Conservation (phyloP, 2,888 invertebrate species). For the Microctonus aethiopoides region DNA sequence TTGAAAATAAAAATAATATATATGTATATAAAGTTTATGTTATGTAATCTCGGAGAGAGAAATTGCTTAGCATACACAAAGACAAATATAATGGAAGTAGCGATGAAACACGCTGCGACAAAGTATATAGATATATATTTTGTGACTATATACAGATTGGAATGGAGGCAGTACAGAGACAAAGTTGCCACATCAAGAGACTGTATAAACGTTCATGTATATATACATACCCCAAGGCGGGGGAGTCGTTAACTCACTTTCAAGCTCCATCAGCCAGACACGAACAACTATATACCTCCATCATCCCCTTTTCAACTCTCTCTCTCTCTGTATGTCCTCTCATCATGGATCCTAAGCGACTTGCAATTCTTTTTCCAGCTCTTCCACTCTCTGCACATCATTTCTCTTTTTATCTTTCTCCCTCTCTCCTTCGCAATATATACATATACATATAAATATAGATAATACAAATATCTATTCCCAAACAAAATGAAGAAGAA, state of each 20-base stretch:
- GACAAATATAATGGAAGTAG: conserved; percentile 59
- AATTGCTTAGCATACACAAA: conserved; percentile 61
- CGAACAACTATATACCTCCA: conserved; percentile 35
- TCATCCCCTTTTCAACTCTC: conserved; percentile 38
- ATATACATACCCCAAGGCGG: conserved; percentile 26
- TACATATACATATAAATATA: too few relatives aligned
- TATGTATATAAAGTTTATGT: not conserved
- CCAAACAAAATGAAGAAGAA: too few relatives aligned
- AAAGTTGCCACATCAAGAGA: not conserved
- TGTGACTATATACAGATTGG: not conserved
- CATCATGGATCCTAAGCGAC: conserved; percentile 2
- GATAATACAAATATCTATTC: too few relatives aligned
- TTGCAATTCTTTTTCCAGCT: too few relatives aligned
- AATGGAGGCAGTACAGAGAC: not conserved
- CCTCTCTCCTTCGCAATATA: too few relatives aligned
- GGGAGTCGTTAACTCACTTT: conserved; percentile 52
- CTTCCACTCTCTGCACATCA: too few relatives aligned
- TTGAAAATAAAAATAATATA: not conserved
- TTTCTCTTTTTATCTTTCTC: not conserved
- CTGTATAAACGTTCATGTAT: not conserved
- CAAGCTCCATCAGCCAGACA: conserved; percentile 53
- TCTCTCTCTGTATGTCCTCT: not conserved
- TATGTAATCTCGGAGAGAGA: conserved; percentile 49
- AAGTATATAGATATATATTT: too few relatives aligned
- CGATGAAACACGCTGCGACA: conserved; percentile 51